phyloP scores from a whole-genome alignment of 2,797 vertebrate species.

The Amblyraja radiata region DNA sequence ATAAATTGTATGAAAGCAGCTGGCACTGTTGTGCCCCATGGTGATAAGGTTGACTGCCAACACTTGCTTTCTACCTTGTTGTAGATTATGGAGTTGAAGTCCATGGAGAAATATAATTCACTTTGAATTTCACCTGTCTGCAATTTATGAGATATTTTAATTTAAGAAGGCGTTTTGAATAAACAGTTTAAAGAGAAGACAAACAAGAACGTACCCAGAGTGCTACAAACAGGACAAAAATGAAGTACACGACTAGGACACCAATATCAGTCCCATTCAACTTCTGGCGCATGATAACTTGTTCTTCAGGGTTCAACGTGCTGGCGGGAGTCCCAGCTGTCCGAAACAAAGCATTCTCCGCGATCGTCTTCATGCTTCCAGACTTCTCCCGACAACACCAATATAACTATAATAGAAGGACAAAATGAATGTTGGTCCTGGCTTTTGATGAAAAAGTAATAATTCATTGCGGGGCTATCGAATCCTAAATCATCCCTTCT shows the following conservation, averaged over 20 bases:
- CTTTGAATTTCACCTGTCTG: neutral
- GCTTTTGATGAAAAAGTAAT: neutral
- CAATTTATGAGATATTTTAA: neutral
- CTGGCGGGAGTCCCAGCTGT: neutral
- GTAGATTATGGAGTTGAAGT: neutral
- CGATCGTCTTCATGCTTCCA: neutral
- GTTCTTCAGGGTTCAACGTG: neutral
- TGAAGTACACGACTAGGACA: constrained; percentile 80
- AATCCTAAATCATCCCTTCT: neutral
- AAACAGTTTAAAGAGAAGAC: neutral
- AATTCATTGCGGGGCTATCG: neutral
- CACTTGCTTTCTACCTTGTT: neutral
- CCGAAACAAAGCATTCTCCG: neutral
- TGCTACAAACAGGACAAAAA: constrained; percentile 80
- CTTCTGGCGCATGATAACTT: neutral
- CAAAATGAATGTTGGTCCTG: too few species aligned
- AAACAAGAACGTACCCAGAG: constrained; percentile 72
- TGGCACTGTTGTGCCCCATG: neutral
- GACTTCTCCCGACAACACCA: too few species aligned
- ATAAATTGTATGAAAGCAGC: neutral
- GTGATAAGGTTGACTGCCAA: neutral
- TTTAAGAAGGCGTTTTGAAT: neutral
- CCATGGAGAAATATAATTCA: neutral
- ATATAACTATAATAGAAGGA: too few species aligned
- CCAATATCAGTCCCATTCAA: constrained; percentile 69